Evolutionary conservation across 2,888 invertebrate species (phyloP), one percentile per base, ranked within the genome.

Genomic region (Acanthosoma haemorrhoidale): DNA sequence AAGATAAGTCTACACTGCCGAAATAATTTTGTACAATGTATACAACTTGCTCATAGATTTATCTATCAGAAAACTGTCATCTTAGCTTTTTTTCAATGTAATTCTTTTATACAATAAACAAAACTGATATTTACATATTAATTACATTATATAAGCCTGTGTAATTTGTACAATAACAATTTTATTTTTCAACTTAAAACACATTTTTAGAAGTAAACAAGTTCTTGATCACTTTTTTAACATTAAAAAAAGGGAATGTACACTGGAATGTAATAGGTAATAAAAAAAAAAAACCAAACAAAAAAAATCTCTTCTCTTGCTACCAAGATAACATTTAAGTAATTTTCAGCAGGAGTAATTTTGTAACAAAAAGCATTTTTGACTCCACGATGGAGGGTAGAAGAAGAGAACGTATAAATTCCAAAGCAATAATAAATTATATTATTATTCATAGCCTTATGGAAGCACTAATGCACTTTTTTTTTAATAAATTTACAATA

Each of bases 401-500:
- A n/a, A n/a, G n/a, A n/a, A n/a, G n/a, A n/a, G n/a, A n/a, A n/a
- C n/a, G n/a, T n/a, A n/a, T n/a, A n/a, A n/a, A n/a, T n/a, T n/a
- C n/a, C n/a, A n/a, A n/a, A n/a, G n/a, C n/a, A n/a, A n/a, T n/a
- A n/a, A n/a, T n/a, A n/a, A n/a, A n/a, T n/a, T n/a, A n/a, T n/a
- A n/a, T n/a, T n/a, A n/a, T n/a, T n/a, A n/a, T 43, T 51, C 51
- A n/a, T 25, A 51, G 64, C 64, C 36, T 25, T 29, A 25, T 41
- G 64, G 64, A 64, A 64, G 64, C 64, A 64, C 64, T 64, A 38
- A n/a, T 31, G 31, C 32, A 21, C 32, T 43, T 43, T n/a, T n/a
- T n/a, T n/a, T n/a, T n/a, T n/a, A n/a, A n/a, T n/a, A n/a, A n/a
- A 51, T 18, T 43, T 21, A 51, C 29, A 8, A 21, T 38, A 21